Percentiles rank a stretch among this genome's conserved stretches.
These are phyloP conservation scores for Poicephalus gulielmi DNA, from an alignment of 2,113 vertebrate genomes.

Conservation along the genomic window DNA sequence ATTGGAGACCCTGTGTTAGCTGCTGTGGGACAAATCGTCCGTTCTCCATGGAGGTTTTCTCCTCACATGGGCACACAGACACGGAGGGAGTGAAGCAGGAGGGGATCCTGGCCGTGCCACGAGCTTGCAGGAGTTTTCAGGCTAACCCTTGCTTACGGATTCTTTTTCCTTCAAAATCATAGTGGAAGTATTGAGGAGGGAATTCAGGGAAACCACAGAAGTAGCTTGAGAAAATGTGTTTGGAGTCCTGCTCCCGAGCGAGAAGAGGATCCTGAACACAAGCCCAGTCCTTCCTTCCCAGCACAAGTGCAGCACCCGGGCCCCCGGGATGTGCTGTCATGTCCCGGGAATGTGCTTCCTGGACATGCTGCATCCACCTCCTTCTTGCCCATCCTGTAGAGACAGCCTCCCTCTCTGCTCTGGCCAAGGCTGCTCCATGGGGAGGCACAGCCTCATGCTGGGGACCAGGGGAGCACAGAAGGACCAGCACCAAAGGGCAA, in stretches of 20 bases:
- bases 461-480: neutral
- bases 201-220: neutral
- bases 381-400: neutral
- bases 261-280: neutral
- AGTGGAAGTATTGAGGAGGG: neutral
- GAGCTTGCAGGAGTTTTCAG: neutral
- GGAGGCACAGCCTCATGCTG: neutral
- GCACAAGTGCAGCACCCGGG: neutral
- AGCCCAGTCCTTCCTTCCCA: constrained; percentile 30
- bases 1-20: neutral
- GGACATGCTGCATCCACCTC: neutral
- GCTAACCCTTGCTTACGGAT: neutral
- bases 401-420: neutral
- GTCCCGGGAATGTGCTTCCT: constrained; percentile 23
- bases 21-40: neutral
- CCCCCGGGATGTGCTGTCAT: neutral
- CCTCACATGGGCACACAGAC: fast-evolving
- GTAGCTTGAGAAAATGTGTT: neutral
- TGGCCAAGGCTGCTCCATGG: neutral
- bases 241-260: neutral
- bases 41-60: neutral
- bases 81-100: fast-evolving
- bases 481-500: neutral
- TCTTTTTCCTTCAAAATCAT: neutral
- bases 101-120: neutral